Conservation (phyloP, 2,113 vertebrate genomes). For the Piaya cayana region DNA sequence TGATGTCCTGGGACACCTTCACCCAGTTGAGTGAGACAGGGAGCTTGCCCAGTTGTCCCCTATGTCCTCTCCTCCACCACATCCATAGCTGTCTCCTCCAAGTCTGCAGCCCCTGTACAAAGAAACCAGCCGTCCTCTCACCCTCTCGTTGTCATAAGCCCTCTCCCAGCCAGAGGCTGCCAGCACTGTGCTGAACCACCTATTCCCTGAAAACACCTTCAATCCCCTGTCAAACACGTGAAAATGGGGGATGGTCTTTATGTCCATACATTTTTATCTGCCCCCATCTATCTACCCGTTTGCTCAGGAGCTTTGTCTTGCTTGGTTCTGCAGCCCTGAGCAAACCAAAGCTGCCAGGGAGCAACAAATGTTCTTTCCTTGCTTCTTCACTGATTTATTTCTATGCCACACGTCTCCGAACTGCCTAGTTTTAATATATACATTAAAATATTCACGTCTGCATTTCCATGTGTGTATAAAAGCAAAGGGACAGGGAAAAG, state of each 20-base stretch:
- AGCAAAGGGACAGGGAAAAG: constrained; percentile 12
- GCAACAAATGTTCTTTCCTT: not conserved
- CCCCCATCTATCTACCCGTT: not conserved
- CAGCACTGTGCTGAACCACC: not conserved
- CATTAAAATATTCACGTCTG: not conserved
- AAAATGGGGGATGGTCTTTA: not conserved
- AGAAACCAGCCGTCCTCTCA: not conserved
- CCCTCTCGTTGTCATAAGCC: not conserved
- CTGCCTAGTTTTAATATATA: not conserved
- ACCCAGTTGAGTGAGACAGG: fast-evolving
- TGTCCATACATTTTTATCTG: not conserved
- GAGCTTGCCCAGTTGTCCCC: not conserved
- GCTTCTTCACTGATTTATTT: not conserved
- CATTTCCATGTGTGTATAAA: constrained; percentile 12
- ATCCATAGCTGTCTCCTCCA: not conserved
- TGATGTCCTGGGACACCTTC: not conserved
- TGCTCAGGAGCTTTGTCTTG: not conserved
- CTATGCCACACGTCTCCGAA: constrained; percentile 6
- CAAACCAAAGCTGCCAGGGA: not conserved
- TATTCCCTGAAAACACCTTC: not conserved
- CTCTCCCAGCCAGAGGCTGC: not conserved
- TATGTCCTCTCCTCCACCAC: not conserved
- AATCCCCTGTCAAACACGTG: not conserved
- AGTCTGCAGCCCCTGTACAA: not conserved
- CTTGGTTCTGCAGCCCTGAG: not conserved